Base-by-base conservation (phyloP, 2,797 vertebrate genomes). In the Typhlichthys eigenmanni region DNA sequence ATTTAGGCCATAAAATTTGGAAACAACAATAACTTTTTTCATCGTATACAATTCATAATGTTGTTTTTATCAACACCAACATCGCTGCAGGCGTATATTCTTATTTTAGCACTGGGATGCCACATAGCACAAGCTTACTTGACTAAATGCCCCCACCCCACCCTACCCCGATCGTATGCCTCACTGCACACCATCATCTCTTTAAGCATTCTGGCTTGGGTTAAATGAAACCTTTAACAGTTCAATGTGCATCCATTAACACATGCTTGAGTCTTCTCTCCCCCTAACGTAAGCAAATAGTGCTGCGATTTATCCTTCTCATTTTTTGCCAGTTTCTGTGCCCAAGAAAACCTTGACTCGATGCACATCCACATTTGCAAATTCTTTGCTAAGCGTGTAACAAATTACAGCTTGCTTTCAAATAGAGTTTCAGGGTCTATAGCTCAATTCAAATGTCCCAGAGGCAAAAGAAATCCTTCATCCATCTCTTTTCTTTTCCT, bases 191-290 rank as follows among this genome's bases (percentile, higher is more conserved):
- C 82, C 13, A 87, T 85, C 86, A 89, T 89, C 88, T 91, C 84
- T 86, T 86, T 85, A 89, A 90, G 88, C 86, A 85, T 87, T 90
- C 80, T 80, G 82, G 85, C 68, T 84, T 82, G 87, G 88, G 88
- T 91, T 89, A 90, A 91, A 91, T 87, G 85, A 87, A 88, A 90
- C 85, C 84, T 88, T 88, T 89, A 88, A 89, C 87, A 91, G 88
- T 89, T 88, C 86, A 89, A 83, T 88, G 87, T 89, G 88, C 88
- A 90, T 17, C 82, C 85, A 89, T 90, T 90, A 90, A 80, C 87
- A 89, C 89, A 90, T 86, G 85, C 85, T 90, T 78, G 72, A 87
- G 76, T 84, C 82, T 81, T 72, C 81, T 74, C 77, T 58, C 17
- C 14, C 72, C 67, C 69, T 66, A 68, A 59, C 72, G 13, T 48